A percentile compares a stretch with the other conserved stretches of the same genome.
phyloP scores from a whole-genome alignment of 2,888 invertebrate species.

The Lutraria lutraria region DNA sequence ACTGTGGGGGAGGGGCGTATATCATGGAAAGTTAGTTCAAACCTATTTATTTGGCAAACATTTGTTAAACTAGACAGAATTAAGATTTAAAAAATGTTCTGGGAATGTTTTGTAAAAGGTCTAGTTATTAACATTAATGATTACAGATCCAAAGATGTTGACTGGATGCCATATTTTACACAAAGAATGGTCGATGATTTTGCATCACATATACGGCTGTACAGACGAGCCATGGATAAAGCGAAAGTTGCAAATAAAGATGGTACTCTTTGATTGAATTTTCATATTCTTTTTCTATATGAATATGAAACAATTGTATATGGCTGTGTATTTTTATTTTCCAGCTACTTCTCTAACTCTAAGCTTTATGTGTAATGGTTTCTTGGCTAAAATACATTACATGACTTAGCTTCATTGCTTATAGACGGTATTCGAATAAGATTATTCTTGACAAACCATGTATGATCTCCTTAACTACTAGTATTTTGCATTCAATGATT shows the following conservation, averaged over 20 bases:
- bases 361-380: no score
- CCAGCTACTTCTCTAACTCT: background rate
- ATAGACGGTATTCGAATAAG: no score
- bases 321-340: background rate
- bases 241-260: conserved; percentile 83
- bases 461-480: no score
- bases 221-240: conserved; percentile 91
- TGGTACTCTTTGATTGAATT: conserved; percentile 73
- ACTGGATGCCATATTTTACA: conserved; percentile 96
- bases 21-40: no score
- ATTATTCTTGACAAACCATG: no score
- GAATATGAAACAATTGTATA: background rate
- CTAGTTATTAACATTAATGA: background rate
- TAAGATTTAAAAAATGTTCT: no score
- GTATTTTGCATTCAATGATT: no score
- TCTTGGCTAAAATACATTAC: no score
- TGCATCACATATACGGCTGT: conserved; percentile 95
- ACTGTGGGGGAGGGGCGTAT: no score
- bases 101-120: background rate
- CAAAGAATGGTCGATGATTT: conserved; percentile 95
- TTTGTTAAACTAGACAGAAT: no score
- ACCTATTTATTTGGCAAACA: no score
- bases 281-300: background rate
- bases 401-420: no score
- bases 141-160: conserved; percentile 92